These are phyloP conservation scores for Porites evermanni DNA, from an alignment of 92 coral and sea anemone species.

Conservation along the genomic window DNA sequence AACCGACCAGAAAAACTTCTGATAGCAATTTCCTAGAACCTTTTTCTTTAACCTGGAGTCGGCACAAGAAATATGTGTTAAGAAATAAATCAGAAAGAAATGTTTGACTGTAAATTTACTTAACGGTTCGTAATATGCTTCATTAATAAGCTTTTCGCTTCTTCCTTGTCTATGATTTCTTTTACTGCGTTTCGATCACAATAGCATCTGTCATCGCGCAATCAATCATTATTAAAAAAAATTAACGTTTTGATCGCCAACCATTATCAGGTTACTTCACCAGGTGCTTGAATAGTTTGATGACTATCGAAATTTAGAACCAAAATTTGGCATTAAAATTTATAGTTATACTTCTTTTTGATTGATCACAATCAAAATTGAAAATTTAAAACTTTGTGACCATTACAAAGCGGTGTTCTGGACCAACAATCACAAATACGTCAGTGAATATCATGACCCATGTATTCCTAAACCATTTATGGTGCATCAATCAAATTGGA, in stretches of 20 bases:
- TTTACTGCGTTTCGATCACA: not conserved
- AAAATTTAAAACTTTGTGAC: too few species aligned
- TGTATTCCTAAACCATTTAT: too few species aligned
- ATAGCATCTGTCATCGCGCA: too few species aligned
- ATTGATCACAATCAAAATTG: too few species aligned
- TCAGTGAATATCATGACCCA: too few species aligned
- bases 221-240: not conserved
- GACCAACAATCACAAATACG: too few species aligned
- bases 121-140: not conserved
- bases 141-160: not conserved
- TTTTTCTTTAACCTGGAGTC: not conserved
- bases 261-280: not conserved
- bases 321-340: not conserved
- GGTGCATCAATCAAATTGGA: too few species aligned
- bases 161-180: not conserved
- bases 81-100: not conserved
- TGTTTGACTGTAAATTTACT: not conserved
- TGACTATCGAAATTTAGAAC: not conserved
- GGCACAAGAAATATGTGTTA: not conserved
- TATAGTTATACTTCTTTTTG: too few species aligned
- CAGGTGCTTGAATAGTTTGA: not conserved
- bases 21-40: slow-evolving; percentile 18
- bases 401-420: too few species aligned
- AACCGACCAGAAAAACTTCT: slow-evolving; percentile 24
- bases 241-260: not conserved